Evolutionary conservation across 2,797 vertebrate genomes (phyloP).

Genomic region (Petrocephalus schoutedeni): DNA sequence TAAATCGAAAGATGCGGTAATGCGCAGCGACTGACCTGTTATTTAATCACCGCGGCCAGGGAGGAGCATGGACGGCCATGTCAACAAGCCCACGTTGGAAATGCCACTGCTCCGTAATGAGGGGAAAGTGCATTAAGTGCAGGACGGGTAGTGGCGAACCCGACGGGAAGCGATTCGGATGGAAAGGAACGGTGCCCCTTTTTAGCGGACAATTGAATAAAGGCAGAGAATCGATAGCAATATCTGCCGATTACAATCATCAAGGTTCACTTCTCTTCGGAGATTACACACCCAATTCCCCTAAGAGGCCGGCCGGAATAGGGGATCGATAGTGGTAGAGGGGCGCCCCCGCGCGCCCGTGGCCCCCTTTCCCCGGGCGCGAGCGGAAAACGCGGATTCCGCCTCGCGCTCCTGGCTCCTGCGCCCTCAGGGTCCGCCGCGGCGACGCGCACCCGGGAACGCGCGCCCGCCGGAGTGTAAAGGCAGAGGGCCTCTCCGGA

Average conservation of each 20-base stretch:
- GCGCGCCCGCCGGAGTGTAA: not conserved
- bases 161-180: not conserved
- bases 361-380: not conserved
- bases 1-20: slow-evolving; percentile 37
- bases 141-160: slow-evolving; percentile 23
- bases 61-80: slow-evolving; percentile 26
- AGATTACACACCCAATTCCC: slow-evolving; percentile 43
- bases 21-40: slow-evolving; percentile 31
- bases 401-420: not conserved
- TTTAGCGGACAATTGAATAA: slow-evolving; percentile 17
- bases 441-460: not conserved
- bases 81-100: slow-evolving; percentile 32
- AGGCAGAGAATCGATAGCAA: slow-evolving; percentile 38
- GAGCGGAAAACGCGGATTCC: not conserved
- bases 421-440: not conserved
- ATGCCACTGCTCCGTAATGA: slow-evolving; percentile 34
- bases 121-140: slow-evolving; percentile 33
- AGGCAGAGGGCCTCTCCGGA: not conserved
- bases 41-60: slow-evolving; percentile 31
- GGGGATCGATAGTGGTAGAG: slow-evolving; percentile 37
- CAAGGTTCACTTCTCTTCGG: slow-evolving; percentile 41
- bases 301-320: slow-evolving; percentile 34
- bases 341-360: slow-evolving; percentile 24
- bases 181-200: not conserved
- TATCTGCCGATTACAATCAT: slow-evolving; percentile 45